Evolutionary conservation across 1,140 invertebrate species (phyloP).

Genomic region (Lethrus apterus): DNA sequence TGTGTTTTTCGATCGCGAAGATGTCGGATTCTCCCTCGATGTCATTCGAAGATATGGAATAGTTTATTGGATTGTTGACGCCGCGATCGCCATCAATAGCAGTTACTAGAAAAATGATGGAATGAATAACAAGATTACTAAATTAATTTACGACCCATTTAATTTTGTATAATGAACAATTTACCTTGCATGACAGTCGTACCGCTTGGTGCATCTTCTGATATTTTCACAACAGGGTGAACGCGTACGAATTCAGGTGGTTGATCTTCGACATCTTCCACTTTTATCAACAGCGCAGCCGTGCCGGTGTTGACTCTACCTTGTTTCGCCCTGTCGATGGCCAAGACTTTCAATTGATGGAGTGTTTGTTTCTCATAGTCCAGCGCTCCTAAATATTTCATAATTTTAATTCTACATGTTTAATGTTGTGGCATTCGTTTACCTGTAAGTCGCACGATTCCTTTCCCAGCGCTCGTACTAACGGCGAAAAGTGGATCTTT

Average conservation of each 20-base stretch:
- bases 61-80: constrained; percentile 80
- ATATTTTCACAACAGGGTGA: constrained; percentile 76
- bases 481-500: constrained; percentile 74
- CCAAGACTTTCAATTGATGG: constrained; percentile 78
- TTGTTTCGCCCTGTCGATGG: constrained; percentile 77
- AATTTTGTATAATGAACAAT: not conserved
- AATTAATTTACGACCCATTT: too few relatives aligned
- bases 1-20: constrained; percentile 68
- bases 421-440: not conserved
- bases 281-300: constrained; percentile 78
- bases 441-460: constrained; percentile 70
- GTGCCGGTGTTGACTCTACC: constrained; percentile 77
- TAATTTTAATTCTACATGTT: not conserved
- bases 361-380: constrained; percentile 85
- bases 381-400: constrained; percentile 46
- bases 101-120: constrained; percentile 53
- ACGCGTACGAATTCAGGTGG: constrained; percentile 84
- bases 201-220: constrained; percentile 75
- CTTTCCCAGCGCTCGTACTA: constrained; percentile 78
- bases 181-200: constrained; percentile 73
- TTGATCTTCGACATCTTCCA: constrained; percentile 83
- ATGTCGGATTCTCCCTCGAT: constrained; percentile 64
- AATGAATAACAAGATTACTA: not conserved
- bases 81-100: constrained; percentile 88
- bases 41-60: constrained; percentile 69